Evolutionary conservation across 2,888 invertebrate genomes (phyloP), one percentile per base, ranked within the genome.

Genomic region (Drosophila mercatorum): DNA sequence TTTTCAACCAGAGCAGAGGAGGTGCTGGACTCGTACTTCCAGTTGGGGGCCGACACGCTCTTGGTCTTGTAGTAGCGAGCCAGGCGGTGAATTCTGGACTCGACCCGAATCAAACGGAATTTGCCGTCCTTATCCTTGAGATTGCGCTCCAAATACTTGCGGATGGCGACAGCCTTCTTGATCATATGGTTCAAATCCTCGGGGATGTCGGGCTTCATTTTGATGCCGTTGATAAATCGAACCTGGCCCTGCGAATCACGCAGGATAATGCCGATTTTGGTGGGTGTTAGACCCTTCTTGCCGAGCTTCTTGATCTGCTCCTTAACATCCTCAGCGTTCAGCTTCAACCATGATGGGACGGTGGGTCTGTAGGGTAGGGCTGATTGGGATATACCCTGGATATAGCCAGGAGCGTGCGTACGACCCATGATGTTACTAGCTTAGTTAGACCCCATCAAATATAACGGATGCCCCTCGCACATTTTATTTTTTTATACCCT

Each of bases 301-400:
- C 99, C 99, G 91, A 99, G 94, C 94, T 99, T 98, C 94, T 97
- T 17, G 17, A 17, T 17, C 17, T 17, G 17, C 17, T 17, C 17
- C 17, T 17, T 17, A 17, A 17, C 17, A 17, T 17, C 17, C 17
- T 17, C 17, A 17, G 17, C 17, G 17, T 17, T 97, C 74, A 98
- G 94, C 94, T 99, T 99, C 91, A 99, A 94, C 99, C 99, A 99
- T 80, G 98, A 98, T 77, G 99, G 99, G 68, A 99, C 98, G 93
- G 98, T 98, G 91, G 99, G 96, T 92, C 99, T 96, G 94, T 99
- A 99, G 53, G 99, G 99, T 89, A 99, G 94, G 80, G 99, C 99
- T 90, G 99, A 99, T 94, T 99, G 98, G 96, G 99, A 98, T 93
- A 99, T 99, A 97, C 99, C 99, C 96, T 99, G 99, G 17, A 17